phyloP scores from a whole-genome alignment of 37 sponge, comb jelly and placozoan species.

The Beroe forskalii region DNA sequence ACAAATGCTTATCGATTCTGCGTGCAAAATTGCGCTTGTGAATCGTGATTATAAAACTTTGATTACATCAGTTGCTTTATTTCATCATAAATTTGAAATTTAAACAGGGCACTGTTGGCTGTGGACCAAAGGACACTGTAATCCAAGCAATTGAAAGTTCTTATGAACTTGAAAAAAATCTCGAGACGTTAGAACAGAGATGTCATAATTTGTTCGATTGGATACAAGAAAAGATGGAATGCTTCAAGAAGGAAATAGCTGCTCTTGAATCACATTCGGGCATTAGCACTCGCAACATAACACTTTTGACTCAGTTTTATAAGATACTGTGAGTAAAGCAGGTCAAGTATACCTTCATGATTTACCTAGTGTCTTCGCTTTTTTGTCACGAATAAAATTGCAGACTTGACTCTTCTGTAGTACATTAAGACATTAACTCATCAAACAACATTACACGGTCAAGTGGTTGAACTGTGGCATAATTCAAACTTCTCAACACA shows the following conservation, averaged over 20 bases:
- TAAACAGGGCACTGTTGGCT: too few relatives aligned
- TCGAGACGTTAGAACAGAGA: background rate
- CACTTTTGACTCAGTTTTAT: background rate
- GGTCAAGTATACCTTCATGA: too few relatives aligned
- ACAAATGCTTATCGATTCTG: too few relatives aligned
- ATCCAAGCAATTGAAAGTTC: background rate
- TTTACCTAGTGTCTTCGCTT: too few relatives aligned
- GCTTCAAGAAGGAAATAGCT: conserved; percentile 3
- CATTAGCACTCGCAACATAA: background rate
- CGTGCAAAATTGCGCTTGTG: too few relatives aligned
- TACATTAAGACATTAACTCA: too few relatives aligned
- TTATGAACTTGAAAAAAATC: background rate
- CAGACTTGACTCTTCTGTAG: too few relatives aligned
- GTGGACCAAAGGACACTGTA: background rate
- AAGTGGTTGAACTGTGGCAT: background rate
- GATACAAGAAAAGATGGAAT: conserved; percentile 1
- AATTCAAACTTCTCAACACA: too few relatives aligned
- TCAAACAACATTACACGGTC: background rate
- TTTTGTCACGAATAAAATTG: too few relatives aligned
- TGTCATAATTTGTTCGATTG: background rate
- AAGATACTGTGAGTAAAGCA: background rate
- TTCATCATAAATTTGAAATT: too few relatives aligned
- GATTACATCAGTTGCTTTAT: too few relatives aligned
- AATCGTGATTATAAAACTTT: too few relatives aligned
- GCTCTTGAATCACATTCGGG: background rate